Evolutionary conservation across 2,113 vertebrate genomes (phyloP).

Genomic region (Poecilia latipinna): DNA sequence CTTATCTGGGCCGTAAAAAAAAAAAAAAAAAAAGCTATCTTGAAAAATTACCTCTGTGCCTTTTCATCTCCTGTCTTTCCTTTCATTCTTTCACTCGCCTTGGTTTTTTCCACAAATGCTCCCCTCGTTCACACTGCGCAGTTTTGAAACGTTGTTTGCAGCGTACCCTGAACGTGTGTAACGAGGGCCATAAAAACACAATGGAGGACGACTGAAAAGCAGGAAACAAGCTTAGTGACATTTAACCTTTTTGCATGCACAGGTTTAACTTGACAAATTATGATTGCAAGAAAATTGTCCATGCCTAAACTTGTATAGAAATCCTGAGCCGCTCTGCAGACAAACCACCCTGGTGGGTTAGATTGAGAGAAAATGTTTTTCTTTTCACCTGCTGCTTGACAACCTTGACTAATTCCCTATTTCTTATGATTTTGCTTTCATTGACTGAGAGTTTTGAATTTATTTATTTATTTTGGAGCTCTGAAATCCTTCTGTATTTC

Average conservation of each 20-base stretch:
- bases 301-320: background rate
- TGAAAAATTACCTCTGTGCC: conserved; percentile 43
- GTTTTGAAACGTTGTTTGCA: conserved; percentile 64
- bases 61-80: conserved; percentile 12
- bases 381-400: too few relatives aligned
- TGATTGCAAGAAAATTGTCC: background rate
- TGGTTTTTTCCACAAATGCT: background rate
- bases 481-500: too few relatives aligned
- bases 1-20: conserved; percentile 57
- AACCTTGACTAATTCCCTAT: too few relatives aligned
- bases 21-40: conserved; percentile 9
- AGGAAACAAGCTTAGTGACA: conserved; percentile 3
- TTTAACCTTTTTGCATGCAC: background rate
- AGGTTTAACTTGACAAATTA: background rate
- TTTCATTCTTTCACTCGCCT: background rate
- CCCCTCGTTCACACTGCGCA: conserved; percentile 14
- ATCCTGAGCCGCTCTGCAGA: too few relatives aligned
- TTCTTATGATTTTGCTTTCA: too few relatives aligned
- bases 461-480: too few relatives aligned
- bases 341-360: too few relatives aligned
- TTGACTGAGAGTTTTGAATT: too few relatives aligned
- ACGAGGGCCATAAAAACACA: conserved; percentile 62
- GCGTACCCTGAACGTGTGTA: conserved; percentile 41
- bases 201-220: conserved; percentile 40
- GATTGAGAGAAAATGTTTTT: too few relatives aligned